Conservation (phyloP, 2,888 invertebrate genomes). For the Macaria liturata region DNA sequence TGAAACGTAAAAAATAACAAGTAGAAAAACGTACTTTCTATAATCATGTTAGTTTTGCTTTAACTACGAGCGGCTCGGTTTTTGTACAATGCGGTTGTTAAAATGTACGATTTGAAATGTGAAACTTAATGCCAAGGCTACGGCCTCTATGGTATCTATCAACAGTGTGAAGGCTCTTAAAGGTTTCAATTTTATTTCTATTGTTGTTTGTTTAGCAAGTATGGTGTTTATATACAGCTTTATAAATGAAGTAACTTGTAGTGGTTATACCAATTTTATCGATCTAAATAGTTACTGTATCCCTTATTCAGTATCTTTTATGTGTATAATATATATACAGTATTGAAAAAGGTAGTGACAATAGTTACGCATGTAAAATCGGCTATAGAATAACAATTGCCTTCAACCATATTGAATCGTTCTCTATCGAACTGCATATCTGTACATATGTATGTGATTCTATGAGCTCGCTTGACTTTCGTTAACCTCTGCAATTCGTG, state of each 20-base stretch:
- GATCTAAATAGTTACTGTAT: conserved; percentile 2
- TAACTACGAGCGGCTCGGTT: neutral
- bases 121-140: conserved; percentile 11
- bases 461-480: conserved; percentile 29
- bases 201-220: neutral
- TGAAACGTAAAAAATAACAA: too few species aligned
- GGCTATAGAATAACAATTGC: conserved; percentile 48
- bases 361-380: conserved; percentile 48
- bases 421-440: conserved; percentile 34
- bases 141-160: neutral
- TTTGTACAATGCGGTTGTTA: neutral
- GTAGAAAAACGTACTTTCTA: too few species aligned
- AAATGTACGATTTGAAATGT: conserved; percentile 3
- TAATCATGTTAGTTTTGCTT: neutral
- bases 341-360: conserved; percentile 54
- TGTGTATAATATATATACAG: conserved; percentile 48
- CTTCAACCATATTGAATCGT: conserved; percentile 43
- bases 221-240: too few species aligned
- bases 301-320: conserved; percentile 33
- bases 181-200: conserved; percentile 3
- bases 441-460: neutral
- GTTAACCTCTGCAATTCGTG: conserved; percentile 26
- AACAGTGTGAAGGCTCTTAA: conserved; percentile 1
- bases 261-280: neutral
- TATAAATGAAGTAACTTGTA: neutral